These are phyloP conservation scores for Celastrina argiolus DNA, from an alignment of 2,888 invertebrate species.

Conservation along the genomic window DNA sequence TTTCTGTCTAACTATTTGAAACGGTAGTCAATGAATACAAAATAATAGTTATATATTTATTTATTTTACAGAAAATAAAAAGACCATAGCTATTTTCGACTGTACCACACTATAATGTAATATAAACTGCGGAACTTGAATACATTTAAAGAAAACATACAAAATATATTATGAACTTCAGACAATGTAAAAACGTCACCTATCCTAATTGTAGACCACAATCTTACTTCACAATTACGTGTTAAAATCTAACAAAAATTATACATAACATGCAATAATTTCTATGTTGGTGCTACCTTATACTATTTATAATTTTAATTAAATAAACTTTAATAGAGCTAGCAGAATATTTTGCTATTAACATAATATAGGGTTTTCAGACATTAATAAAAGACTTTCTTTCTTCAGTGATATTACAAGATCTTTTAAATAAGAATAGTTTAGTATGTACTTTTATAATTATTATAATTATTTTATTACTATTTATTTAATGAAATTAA, in stretches of 20 bases:
- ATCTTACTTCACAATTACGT: not conserved
- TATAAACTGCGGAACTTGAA: not conserved
- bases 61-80: not conserved
- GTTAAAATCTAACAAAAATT: not conserved
- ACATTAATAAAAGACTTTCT: not conserved
- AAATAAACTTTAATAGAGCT: not conserved
- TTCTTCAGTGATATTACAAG: not conserved
- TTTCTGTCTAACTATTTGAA: no score
- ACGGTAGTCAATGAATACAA: no score
- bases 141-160: not conserved
- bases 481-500: not conserved
- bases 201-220: not conserved
- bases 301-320: not conserved
- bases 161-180: slow-evolving; percentile 1
- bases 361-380: not conserved
- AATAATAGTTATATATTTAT: not conserved
- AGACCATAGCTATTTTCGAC: slow-evolving; percentile 5
- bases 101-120: not conserved
- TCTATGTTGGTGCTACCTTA: not conserved
- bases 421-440: not conserved
- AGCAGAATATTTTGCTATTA: not conserved
- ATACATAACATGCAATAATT: slow-evolving; percentile 1
- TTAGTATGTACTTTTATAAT: no score
- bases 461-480: not conserved
- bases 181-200: not conserved